Conservation (phyloP, 2,797 vertebrate genomes). For the Cossypha polioptera region DNA sequence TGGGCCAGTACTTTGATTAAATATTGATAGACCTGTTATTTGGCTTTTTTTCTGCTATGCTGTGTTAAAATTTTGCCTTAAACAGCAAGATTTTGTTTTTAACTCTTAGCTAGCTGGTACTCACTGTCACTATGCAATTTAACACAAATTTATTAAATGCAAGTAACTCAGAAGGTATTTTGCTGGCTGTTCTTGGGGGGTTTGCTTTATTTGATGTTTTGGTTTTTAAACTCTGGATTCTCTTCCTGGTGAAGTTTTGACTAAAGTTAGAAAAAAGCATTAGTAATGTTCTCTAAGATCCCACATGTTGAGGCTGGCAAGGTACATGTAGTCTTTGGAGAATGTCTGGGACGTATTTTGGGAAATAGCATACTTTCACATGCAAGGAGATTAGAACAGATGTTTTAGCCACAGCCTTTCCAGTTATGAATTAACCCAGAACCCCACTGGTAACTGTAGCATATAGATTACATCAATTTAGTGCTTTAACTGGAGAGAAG, state of each 20-base stretch:
- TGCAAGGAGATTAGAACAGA: not conserved
- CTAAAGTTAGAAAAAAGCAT: constrained; percentile 27
- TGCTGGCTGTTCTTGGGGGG: not conserved
- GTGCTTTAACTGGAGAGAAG: constrained; percentile 43
- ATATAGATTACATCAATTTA: not conserved
- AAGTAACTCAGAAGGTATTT: constrained; percentile 3
- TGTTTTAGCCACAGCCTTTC: not conserved
- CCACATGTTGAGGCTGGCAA: constrained; percentile 5
- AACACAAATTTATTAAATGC: constrained; percentile 43
- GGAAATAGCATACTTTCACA: not conserved
- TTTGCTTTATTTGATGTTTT: not conserved
- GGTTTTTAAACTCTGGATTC: not conserved
- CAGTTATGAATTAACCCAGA: not conserved
- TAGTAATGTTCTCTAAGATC: constrained; percentile 13
- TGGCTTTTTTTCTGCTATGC: constrained; percentile 37
- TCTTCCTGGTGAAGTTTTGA: constrained; percentile 4
- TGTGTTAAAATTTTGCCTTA: constrained; percentile 64
- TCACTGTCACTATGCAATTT: constrained; percentile 69
- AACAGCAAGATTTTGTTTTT: constrained; percentile 50
- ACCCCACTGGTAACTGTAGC: not conserved
- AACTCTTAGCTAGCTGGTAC: constrained; percentile 20
- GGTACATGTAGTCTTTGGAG: constrained; percentile 8
- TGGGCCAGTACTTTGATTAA: constrained; percentile 36
- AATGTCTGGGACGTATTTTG: not conserved
- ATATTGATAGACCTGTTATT: not conserved